Evolutionary conservation across 2,888 invertebrate species (phyloP), one percentile per base, ranked within the genome.

Genomic region (Ennomos fuscantarius): DNA sequence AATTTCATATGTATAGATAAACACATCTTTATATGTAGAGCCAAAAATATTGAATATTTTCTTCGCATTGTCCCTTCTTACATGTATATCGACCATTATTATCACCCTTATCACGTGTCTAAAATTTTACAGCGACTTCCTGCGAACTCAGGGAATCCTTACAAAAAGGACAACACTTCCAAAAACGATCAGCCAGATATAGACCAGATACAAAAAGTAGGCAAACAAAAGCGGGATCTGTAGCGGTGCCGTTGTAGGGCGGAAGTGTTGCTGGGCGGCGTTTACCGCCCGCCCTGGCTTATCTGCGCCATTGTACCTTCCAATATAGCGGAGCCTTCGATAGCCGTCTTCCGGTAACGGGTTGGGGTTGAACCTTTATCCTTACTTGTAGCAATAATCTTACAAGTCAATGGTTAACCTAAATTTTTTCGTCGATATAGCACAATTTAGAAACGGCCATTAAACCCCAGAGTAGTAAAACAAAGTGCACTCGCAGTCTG

Each of bases 271-370:
- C 35, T 55, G 55, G 43, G 55, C 48, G 55, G 47, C 37, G 32
- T 45, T 55, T 55, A 32, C 44, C 50, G 32, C 35, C 53, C 49
- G 33, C 47, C 55, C 46, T 50, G 15, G 46, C 61, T 65, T 67
- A 67, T 65, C 62, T 62, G 5, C n/a, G 35, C 49, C 52, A 62
- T 63, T 60, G 55, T 60, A 47, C 51, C 46, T 58, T 60, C 47
- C 62, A 62, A 59, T 63, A 58, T 61, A 53, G 52, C 46, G 46
- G 45, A 46, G 34, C 48, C 53, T 58, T 53, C 60, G 42, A 60
- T 60, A 48, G 55, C 48, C 34, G 46, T 1, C 49, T 52, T 56
- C 60, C 60, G 34, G 45, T 45, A 55, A 55, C 44, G 55, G 55
- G 51, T 49, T 46, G 50, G 50, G 41, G 12, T 47, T 55, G 47